Evolutionary conservation across 2,888 invertebrate genomes (phyloP).

Genomic region (Drosophila quinaria): DNA sequence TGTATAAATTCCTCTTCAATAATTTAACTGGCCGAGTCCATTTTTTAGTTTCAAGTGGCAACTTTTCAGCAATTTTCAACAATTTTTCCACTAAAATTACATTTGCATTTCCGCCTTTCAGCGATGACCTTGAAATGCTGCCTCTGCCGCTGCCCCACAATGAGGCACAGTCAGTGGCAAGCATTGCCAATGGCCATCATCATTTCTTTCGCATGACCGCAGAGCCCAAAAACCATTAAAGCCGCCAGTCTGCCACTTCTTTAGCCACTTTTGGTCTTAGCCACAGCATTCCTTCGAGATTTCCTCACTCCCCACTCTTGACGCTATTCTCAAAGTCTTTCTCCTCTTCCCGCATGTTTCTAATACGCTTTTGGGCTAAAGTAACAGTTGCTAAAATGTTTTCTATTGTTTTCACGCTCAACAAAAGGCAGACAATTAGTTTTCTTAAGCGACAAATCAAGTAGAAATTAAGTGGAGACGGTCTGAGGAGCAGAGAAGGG

Average conservation of each 20-base stretch:
- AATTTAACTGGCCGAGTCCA: not conserved
- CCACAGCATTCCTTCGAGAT: constrained; percentile 54
- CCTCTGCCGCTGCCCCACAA: constrained; percentile 12
- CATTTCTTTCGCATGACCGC: constrained; percentile 27
- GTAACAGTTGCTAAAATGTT: constrained; percentile 81
- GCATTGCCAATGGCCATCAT: constrained; percentile 34
- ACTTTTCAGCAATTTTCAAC: constrained; percentile 9
- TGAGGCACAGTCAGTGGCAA: not conserved
- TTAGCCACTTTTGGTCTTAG: constrained; percentile 56
- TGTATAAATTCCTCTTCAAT: not conserved
- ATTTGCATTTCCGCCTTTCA: constrained; percentile 50
- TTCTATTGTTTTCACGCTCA: constrained; percentile 81
- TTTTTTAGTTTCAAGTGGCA: constrained; percentile 6
- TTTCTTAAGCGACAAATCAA: constrained; percentile 83
- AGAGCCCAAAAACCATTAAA: constrained; percentile 60
- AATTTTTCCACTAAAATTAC: constrained; percentile 23
- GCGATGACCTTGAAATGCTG: constrained; percentile 58
- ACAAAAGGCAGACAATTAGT: constrained; percentile 83
- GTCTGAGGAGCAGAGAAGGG: constrained; percentile 28
- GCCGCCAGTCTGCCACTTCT: constrained; percentile 54
- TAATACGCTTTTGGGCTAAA: constrained; percentile 78
- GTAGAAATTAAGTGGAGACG: constrained; percentile 78
- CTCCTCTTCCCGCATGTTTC: constrained; percentile 42
- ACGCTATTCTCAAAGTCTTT: not conserved
- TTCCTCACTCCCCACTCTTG: constrained; percentile 1